Base-by-base conservation (phyloP, 2,888 invertebrate genomes). In the Lapara coniferarum region DNA sequence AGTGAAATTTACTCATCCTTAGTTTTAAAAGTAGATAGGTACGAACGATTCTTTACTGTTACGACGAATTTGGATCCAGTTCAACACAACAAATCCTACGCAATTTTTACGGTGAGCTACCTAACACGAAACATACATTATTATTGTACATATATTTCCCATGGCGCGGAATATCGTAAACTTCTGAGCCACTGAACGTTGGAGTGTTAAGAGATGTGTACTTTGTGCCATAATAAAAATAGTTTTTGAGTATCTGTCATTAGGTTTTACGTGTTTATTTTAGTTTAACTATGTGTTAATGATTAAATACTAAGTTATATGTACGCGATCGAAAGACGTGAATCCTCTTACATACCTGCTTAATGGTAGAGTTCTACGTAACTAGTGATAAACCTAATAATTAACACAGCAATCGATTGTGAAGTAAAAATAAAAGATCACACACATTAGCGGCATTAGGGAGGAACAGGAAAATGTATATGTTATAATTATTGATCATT, bases 51-150 rank as follows among this genome's bases (percentile, higher is more conserved):
- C 74, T 79, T 78, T 78, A 74, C 71, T 72, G 74, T 78, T 77
- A 76, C 77, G 78, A 84, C 81, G 78, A 78, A 80, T 81, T 87
- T 85, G 82, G 85, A 85, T 80, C 76, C 76, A 70, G 79, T 82
- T 82, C 84, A 85, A 84, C 78, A 79, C 77, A 77, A 81, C 80
- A 74, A 77, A 78, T 75, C 81, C 82, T 78, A 83, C 85, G 82
- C 80, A 69, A 68, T 63, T 63, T 63, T 63, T 63, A 63, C 63
- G 63, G 63, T 63, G 63, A 63, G 63, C 63, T 49, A 63, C 49
- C 63, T 63, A 63, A 63, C 63, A 49, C 19, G 12, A 49, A 63
- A 63, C 63, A 63, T 63, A 49, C 46, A 19, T 49, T 63, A 63
- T 63, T 63, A 16, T 46, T 63, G 16, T 49, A 63, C 63, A 46